Conservation (phyloP, 2,113 vertebrate species). For the Sylvilagus bachmani region DNA sequence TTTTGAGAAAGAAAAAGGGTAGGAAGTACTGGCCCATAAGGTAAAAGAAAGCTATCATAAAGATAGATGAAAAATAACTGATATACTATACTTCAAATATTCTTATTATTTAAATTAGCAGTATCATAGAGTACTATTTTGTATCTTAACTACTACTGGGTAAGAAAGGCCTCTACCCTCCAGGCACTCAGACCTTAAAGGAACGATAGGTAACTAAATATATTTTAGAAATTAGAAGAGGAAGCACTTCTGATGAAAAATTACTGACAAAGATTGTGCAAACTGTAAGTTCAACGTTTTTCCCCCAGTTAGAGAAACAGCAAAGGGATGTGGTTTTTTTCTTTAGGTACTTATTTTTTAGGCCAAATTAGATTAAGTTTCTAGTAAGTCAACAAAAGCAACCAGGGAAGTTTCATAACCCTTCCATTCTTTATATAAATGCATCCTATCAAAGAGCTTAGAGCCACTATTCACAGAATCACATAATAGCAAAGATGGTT, state of each 20-base stretch:
- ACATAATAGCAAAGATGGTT: not conserved
- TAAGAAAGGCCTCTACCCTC: not conserved
- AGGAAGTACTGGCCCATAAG: not conserved
- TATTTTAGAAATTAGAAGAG: slow-evolving; percentile 28
- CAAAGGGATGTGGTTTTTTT: not conserved
- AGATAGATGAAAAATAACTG: not conserved
- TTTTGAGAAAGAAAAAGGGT: slow-evolving; percentile 1
- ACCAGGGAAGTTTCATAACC: slow-evolving; percentile 26
- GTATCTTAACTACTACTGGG: not conserved
- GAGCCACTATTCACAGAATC: not conserved
- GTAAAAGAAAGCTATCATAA: not conserved
- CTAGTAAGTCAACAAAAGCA: slow-evolving; percentile 43
- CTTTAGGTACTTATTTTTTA: slow-evolving; percentile 24
- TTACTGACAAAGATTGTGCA: not conserved
- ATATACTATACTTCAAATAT: not conserved
- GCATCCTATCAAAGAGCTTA: slow-evolving; percentile 25
- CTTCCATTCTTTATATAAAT: slow-evolving; percentile 60
- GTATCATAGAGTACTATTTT: not conserved
- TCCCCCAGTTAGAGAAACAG: not conserved
- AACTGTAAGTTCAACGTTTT: not conserved
- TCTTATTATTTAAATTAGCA: slow-evolving; percentile 17
- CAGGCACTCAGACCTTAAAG: not conserved
- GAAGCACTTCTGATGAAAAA: slow-evolving; percentile 36
- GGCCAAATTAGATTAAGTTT: slow-evolving; percentile 41
- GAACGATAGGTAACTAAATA: not conserved